Percentiles rank a stretch among this genome's conserved stretches.
phyloP scores from a whole-genome alignment of 2,113 vertebrate species.

The Zonotrichia leucophrys region DNA sequence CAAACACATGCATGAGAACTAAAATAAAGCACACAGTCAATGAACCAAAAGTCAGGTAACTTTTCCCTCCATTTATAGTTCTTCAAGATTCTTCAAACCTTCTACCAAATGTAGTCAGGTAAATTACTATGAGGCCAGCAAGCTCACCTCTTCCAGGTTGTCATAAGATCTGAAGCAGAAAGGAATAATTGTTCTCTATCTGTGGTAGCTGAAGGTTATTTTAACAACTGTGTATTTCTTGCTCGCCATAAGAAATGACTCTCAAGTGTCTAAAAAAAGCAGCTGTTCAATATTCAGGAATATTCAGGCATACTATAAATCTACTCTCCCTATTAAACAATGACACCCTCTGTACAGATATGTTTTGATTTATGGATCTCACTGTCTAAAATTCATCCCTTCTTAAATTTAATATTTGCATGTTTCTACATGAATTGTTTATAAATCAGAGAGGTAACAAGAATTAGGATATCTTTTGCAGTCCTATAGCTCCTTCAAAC shows the following conservation, averaged over 20 bases:
- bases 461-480: not conserved
- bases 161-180: constrained; percentile 24
- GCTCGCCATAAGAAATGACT: constrained; percentile 1
- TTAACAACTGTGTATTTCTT: not conserved
- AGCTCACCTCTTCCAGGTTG: not conserved
- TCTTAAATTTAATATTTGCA: not conserved
- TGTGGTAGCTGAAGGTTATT: constrained; percentile 36
- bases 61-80: not conserved
- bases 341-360: not conserved
- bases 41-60: not conserved
- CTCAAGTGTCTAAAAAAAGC: constrained; percentile 19
- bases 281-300: constrained; percentile 4
- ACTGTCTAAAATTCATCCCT: not conserved
- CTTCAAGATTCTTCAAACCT: not conserved
- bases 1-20: not conserved
- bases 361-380: constrained; percentile 7
- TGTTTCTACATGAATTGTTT: not conserved
- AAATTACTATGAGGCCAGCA: constrained; percentile 1
- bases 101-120: not conserved
- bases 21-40: not conserved
- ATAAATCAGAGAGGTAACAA: not conserved
- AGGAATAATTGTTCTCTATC: not conserved
- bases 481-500: not conserved
- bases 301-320: constrained; percentile 13
- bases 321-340: not conserved